Conservation (phyloP, 2,888 invertebrate genomes). For the Elmis aenea region DNA sequence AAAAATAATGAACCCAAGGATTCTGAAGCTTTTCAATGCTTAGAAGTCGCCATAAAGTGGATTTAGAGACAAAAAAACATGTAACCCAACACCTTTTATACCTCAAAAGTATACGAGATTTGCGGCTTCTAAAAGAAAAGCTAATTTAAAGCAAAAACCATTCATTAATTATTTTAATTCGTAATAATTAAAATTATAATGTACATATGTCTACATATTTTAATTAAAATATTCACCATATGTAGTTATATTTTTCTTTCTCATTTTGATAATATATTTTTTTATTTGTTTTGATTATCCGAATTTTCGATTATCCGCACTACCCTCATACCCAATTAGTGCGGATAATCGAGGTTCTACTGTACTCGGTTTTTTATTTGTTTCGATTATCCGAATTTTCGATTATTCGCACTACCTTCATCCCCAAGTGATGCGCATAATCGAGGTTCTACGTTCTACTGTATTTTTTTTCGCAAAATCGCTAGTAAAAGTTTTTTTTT, state of each 20-base stretch:
- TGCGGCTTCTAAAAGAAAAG: not conserved
- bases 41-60: not conserved
- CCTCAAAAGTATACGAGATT: not conserved
- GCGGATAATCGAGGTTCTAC: not conserved
- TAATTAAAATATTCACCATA: not conserved
- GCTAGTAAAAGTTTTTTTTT: no score
- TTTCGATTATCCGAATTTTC: slow-evolving; percentile 1
- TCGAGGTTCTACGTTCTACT: not conserved
- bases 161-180: not conserved
- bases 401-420: not conserved
- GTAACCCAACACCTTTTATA: not conserved
- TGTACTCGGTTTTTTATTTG: not conserved
- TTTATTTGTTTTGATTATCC: not conserved
- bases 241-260: not conserved
- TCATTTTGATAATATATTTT: not conserved
- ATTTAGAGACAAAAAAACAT: not conserved
- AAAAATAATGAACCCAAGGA: not conserved
- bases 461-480: no score
- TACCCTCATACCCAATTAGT: not conserved
- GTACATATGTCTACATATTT: not conserved
- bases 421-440: not conserved
- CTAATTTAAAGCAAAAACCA: not conserved
- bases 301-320: slow-evolving; percentile 1
- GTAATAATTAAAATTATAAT: not conserved
- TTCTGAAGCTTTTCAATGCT: not conserved